Base-by-base conservation (phyloP, 2,888 invertebrate genomes). In the Elmis aenea region DNA sequence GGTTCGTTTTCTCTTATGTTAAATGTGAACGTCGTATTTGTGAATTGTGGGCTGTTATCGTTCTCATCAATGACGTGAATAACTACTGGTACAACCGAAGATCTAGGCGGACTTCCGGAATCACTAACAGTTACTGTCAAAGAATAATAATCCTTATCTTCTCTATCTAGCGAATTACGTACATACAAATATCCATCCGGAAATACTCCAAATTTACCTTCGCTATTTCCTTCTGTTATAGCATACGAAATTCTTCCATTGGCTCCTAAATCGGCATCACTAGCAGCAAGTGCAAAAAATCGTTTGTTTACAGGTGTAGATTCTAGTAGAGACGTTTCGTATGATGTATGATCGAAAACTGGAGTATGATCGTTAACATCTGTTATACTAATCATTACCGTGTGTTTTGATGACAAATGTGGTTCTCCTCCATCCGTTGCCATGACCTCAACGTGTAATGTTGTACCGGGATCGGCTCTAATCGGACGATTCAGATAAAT, bases 311-410 rank as follows among this genome's bases (percentile, higher is more conserved):
- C 91, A 1, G 87, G 79, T 2, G 89, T 90, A 1, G 91, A 89
- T 69, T 96, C 96, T 3, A 84, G 68, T 31, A 96, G 67, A 1
- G 94, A 93, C 2, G 91, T 90, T 71, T 95, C 94, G 66, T 94
- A 95, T 9, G 86, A 88, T 1, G 86, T 85, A 52, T 90, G 84
- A 62, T 89, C 87, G 66, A 96, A 96, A 2, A 90, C 85, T 5
- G 95, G 95, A 1, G 93, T 93, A 60, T 95, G 93, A 67, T 95
- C 92, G 66, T 96, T 96, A 2, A 94, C 90, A 64, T 95, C 94
- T 53, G 82, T 81, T 40, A 93, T 76, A 12, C 77, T 76, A 23
- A 87, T 76, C 14, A 77, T 73, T 25, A 91, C 76, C 4, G 77
- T 74, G 53, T 88, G 83, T 54, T 82, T 85, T 0, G 88, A 83